A percentile compares a stretch with the other conserved stretches of the same genome.
phyloP scores from a whole-genome alignment of 2,113 vertebrate genomes.

The Pterocles orientalis region DNA sequence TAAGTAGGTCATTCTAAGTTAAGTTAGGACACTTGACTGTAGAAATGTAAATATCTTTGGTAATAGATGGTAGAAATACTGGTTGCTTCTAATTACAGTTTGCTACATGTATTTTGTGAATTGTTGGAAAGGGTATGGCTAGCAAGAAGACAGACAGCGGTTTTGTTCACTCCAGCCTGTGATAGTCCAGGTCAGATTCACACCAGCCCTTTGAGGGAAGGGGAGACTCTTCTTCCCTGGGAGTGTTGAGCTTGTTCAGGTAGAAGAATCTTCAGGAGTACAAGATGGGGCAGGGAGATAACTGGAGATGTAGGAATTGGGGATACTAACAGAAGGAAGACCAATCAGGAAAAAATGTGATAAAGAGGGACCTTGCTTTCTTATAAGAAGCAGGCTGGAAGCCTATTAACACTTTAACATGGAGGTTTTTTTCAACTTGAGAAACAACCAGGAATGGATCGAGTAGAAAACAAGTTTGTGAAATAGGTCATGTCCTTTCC shows the following conservation, averaged over 20 bases:
- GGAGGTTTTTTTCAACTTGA: neutral
- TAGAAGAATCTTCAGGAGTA: neutral
- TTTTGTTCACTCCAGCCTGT: neutral
- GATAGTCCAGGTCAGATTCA: neutral
- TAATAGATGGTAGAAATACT: neutral
- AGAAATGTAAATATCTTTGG: neutral
- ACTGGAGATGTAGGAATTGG: neutral
- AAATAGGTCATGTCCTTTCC: neutral
- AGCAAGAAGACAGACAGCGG: neutral
- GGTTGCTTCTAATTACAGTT: neutral
- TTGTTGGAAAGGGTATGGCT: neutral
- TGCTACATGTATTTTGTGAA: accelerated
- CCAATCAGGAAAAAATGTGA: neutral
- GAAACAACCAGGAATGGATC: neutral
- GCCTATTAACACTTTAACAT: neutral
- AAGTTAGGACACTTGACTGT: neutral
- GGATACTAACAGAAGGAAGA: neutral
- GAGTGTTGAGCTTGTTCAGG: neutral
- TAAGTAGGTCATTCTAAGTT: neutral
- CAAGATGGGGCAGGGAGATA: accelerated
- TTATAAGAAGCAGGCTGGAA: neutral
- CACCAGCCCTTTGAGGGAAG: neutral
- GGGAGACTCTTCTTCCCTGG: neutral
- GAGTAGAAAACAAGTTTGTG: neutral
- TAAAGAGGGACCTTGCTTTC: neutral